Base-by-base conservation (phyloP, 2,888 invertebrate species). In the Latheticus oryzae region DNA sequence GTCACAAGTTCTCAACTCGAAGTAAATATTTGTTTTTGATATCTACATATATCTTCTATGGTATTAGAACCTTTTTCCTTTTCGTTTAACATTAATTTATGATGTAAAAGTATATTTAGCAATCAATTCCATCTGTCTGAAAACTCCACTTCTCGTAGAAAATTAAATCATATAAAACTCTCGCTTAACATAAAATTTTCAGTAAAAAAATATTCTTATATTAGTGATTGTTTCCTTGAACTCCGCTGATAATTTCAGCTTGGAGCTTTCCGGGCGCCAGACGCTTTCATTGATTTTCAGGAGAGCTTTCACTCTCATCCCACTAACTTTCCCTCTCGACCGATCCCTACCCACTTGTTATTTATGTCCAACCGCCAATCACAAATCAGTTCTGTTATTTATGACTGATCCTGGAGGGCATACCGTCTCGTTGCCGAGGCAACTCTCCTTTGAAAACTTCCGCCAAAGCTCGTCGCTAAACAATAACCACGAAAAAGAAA, bases 151-250 rank as follows among this genome's bases (percentile, higher is more conserved):
- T n/a, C n/a, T n/a, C n/a, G n/a, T n/a, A n/a, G n/a, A n/a, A n/a
- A n/a, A n/a, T n/a, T n/a, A n/a, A n/a, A n/a, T n/a, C n/a, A n/a
- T n/a, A n/a, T n/a, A n/a, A n/a, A n/a, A n/a, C n/a, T n/a, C n/a
- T n/a, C n/a, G n/a, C n/a, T n/a, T n/a, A n/a, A n/a, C n/a, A n/a
- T n/a, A n/a, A n/a, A n/a, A n/a, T n/a, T n/a, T n/a, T n/a, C n/a
- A n/a, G n/a, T n/a, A n/a, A n/a, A n/a, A n/a, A n/a, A n/a, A n/a
- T n/a, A n/a, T n/a, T n/a, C n/a, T n/a, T n/a, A n/a, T n/a, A n/a
- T n/a, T n/a, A 65, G 61, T 33, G 8, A 48, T 48, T 33, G 50
- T 64, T 64, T 57, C 66, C 66, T 64, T 66, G 66, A 66, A 64
- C 66, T 64, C 42, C 58, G 48, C 51, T 52, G 30, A 50, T 47